phyloP scores from a whole-genome alignment of 2,797 vertebrate genomes.

The Gallinago nigripennis region DNA sequence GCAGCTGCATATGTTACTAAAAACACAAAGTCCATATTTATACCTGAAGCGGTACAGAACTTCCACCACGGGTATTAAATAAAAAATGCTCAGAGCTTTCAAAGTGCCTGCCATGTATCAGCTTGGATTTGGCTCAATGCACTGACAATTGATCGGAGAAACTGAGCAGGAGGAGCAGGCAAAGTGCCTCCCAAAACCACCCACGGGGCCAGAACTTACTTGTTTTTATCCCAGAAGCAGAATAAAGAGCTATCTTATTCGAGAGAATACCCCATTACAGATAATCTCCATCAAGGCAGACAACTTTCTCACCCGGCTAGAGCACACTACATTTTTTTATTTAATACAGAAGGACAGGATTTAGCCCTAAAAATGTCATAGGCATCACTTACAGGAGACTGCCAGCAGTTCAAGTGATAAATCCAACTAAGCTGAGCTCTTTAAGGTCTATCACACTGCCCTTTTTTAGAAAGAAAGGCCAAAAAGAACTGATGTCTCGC shows the following conservation, averaged over 20 bases:
- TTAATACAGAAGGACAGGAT: neutral
- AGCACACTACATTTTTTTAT: neutral
- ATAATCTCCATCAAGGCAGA: neutral
- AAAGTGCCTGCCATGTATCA: neutral
- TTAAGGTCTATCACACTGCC: neutral
- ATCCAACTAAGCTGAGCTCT: neutral
- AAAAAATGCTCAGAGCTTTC: neutral
- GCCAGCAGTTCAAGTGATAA: neutral
- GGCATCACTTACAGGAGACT: neutral
- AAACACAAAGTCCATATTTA: neutral
- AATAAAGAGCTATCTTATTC: neutral
- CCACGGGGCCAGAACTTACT: neutral
- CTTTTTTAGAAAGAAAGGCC: neutral
- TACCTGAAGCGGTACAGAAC: neutral
- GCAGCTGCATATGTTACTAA: neutral
- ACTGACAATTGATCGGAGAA: neutral
- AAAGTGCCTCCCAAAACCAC: neutral
- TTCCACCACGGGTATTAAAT: neutral
- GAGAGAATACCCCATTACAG: neutral
- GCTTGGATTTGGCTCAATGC: neutral
- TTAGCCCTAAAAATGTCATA: neutral
- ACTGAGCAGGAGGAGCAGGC: neutral
- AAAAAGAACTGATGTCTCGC: neutral
- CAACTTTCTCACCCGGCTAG: neutral
- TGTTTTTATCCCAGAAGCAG: neutral